Evolutionary conservation across 30 jellyfish, hydroid and myxozoan genomes (phyloP).

Genomic region (Sanderia malayensis): DNA sequence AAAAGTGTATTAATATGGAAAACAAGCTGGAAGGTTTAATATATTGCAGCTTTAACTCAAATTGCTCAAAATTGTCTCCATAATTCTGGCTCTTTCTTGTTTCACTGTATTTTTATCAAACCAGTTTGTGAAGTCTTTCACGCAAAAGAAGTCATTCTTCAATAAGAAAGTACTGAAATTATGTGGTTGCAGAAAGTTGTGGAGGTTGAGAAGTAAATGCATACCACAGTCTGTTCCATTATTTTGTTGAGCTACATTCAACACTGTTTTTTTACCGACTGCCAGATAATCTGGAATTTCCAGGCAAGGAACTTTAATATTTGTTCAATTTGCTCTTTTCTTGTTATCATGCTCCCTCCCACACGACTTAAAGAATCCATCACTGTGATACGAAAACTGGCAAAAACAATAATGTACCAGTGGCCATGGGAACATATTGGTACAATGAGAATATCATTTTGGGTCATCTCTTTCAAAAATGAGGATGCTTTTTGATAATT

Average conservation of each 20-base stretch:
- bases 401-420: conserved; percentile 14
- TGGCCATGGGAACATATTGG: conserved; percentile 24
- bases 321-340: not conserved
- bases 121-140: conserved; percentile 12
- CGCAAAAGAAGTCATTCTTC: conserved; percentile 9
- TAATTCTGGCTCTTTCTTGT: conserved; percentile 29
- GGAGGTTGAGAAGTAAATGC: not conserved
- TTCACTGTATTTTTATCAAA: conserved; percentile 9
- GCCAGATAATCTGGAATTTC: not conserved
- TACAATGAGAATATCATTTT: conserved; percentile 4
- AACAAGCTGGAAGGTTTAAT: too few relatives aligned
- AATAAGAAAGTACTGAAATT: not conserved
- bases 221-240: conserved; percentile 30
- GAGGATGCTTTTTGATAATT: not conserved
- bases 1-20: too few relatives aligned
- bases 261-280: conserved; percentile 1
- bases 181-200: not conserved
- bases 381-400: not conserved
- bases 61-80: too few relatives aligned
- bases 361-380: conserved; percentile 23
- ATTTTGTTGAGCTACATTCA: conserved; percentile 20
- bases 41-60: too few relatives aligned
- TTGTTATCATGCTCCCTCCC: not conserved
- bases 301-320: not conserved
- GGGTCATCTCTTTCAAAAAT: not conserved